Conservation (phyloP, 2,888 invertebrate species). For the Druceiella hillmani region DNA sequence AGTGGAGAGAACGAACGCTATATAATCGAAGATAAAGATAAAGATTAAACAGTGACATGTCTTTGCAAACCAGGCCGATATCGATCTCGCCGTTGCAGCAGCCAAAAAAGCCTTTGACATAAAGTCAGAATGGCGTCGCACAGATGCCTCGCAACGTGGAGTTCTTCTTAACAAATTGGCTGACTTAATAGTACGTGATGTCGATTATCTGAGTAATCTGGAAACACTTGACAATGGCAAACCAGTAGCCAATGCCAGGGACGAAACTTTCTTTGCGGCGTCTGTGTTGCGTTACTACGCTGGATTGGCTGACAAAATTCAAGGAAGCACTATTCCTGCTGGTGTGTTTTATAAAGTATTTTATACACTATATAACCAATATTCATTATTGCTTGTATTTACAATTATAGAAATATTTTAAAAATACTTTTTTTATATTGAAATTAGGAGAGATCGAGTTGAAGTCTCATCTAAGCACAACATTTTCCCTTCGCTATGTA, state of each 20-base stretch:
- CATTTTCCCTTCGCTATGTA: too few species aligned
- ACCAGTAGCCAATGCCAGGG: slow-evolving; percentile 57
- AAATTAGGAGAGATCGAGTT: too few species aligned
- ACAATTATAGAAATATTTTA: neutral
- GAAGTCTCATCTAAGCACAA: too few species aligned
- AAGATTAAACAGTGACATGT: too few species aligned
- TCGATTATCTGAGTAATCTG: slow-evolving; percentile 68
- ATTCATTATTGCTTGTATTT: too few species aligned
- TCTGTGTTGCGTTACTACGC: slow-evolving; percentile 69
- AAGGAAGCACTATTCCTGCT: slow-evolving; percentile 63
- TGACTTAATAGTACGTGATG: slow-evolving; percentile 71
- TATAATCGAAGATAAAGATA: too few species aligned
- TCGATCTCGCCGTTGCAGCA: slow-evolving; percentile 69
- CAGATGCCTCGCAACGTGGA: slow-evolving; percentile 79
- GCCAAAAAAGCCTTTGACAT: slow-evolving; percentile 66
- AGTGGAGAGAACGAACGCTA: too few species aligned
- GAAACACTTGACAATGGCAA: slow-evolving; percentile 92
- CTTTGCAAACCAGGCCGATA: slow-evolving; percentile 56
- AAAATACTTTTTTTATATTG: too few species aligned
- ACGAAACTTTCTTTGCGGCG: slow-evolving; percentile 44
- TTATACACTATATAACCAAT: too few species aligned
- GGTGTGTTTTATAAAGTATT: slow-evolving; percentile 30
- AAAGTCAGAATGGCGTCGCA: slow-evolving; percentile 68
- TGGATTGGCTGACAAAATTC: slow-evolving; percentile 84
- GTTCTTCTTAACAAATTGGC: slow-evolving; percentile 66